phyloP scores from a whole-genome alignment of 2,888 invertebrate genomes.

The Cryptus armator region DNA sequence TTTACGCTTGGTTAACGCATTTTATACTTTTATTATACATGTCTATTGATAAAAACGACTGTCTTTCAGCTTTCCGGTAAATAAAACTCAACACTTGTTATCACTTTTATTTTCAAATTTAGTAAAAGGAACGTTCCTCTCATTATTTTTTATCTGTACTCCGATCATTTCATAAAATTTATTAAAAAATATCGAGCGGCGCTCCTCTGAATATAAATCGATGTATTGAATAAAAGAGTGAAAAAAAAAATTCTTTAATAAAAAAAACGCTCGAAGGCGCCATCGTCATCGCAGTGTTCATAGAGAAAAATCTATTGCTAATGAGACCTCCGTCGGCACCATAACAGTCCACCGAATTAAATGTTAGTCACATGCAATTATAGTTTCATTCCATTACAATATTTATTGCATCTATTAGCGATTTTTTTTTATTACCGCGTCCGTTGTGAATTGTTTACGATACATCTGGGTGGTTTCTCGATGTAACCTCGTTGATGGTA shows the following conservation, averaged over 20 bases:
- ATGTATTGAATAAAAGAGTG: too few species aligned
- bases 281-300: conserved; percentile 1
- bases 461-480: conserved; percentile 46
- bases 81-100: too few species aligned
- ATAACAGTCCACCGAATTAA: conserved; percentile 7
- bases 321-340: conserved; percentile 20
- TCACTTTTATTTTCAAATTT: too few species aligned
- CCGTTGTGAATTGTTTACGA: conserved; percentile 58
- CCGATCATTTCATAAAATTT: too few species aligned
- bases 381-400: conserved; percentile 16
- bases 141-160: too few species aligned
- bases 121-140: too few species aligned
- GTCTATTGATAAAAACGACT: too few species aligned
- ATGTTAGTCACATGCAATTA: background rate
- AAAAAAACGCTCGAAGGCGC: background rate
- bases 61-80: too few species aligned
- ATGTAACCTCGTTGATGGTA: conserved; percentile 48
- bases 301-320: background rate
- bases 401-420: conserved; percentile 27
- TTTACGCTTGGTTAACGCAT: background rate
- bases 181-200: too few species aligned
- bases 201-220: too few species aligned
- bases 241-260: background rate
- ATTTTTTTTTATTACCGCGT: conserved; percentile 23
- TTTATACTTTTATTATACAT: background rate